Percentiles rank a stretch among this genome's conserved stretches.
phyloP scores from a whole-genome alignment of 2,888 invertebrate genomes.

The Sarcophaga carnaria region DNA sequence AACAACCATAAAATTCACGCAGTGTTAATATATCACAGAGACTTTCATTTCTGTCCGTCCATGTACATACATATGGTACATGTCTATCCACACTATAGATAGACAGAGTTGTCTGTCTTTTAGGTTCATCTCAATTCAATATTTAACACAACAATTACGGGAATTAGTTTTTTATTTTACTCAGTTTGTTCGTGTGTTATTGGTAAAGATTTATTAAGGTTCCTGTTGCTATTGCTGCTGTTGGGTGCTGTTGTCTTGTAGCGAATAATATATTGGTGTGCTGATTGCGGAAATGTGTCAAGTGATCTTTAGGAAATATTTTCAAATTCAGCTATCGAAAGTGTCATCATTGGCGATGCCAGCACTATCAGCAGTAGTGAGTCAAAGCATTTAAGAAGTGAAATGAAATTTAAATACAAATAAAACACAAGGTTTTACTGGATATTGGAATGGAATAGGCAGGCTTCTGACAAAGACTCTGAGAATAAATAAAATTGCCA shows the following conservation, averaged over 20 bases:
- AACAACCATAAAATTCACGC: constrained; percentile 1
- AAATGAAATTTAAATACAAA: not conserved
- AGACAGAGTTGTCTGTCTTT: not conserved
- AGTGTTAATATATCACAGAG: constrained; percentile 39
- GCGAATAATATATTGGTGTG: constrained; percentile 54
- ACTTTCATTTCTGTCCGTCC: not conserved
- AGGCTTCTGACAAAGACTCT: too few relatives aligned
- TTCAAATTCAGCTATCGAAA: not conserved
- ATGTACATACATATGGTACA: not conserved
- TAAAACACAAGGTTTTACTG: too few relatives aligned
- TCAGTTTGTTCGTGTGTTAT: not conserved
- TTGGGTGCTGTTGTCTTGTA: not conserved
- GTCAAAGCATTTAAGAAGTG: not conserved
- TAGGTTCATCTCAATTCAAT: constrained; percentile 54
- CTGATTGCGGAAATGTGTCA: constrained; percentile 64
- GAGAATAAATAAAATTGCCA: too few relatives aligned
- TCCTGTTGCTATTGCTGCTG: constrained; percentile 14
- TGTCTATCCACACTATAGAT: constrained; percentile 15
- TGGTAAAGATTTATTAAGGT: constrained; percentile 50
- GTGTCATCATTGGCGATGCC: not conserved
- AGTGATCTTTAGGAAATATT: constrained; percentile 47
- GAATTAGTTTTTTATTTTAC: constrained; percentile 19
- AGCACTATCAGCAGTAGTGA: not conserved
- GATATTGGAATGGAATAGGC: too few relatives aligned
- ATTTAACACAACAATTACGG: constrained; percentile 48